These are phyloP conservation scores for Tapirus indicus DNA, from an alignment of 2,797 vertebrate genomes.

Conservation along the genomic window DNA sequence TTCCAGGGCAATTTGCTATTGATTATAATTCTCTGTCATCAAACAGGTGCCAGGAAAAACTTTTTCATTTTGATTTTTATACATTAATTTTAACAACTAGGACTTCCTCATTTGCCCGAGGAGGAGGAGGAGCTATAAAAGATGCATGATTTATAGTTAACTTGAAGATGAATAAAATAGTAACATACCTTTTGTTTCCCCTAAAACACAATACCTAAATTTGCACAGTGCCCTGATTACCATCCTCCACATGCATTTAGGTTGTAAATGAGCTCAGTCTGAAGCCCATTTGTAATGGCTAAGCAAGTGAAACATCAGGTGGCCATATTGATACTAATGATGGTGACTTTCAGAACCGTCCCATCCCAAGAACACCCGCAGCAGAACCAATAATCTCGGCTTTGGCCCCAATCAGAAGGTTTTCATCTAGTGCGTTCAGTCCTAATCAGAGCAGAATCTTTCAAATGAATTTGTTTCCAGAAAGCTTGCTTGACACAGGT, in stretches of 20 bases:
- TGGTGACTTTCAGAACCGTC: neutral
- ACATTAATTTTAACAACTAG: conserved; percentile 43
- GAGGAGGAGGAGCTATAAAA: conserved; percentile 33
- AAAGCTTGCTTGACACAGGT: conserved; percentile 27
- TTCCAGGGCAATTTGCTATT: neutral
- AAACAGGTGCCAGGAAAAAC: conserved; percentile 19
- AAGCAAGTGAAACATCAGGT: neutral
- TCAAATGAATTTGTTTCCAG: conserved; percentile 55
- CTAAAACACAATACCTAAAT: neutral
- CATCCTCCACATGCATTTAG: neutral
- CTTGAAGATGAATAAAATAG: conserved; percentile 30
- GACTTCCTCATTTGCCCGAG: conserved; percentile 63
- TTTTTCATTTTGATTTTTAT: conserved; percentile 44
- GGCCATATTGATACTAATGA: neutral
- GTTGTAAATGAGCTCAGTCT: neutral
- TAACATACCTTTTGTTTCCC: neutral
- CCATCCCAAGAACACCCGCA: neutral
- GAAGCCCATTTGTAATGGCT: neutral
- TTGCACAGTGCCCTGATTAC: neutral
- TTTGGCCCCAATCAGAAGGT: neutral
- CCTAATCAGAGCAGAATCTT: conserved; percentile 43
- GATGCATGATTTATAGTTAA: neutral
- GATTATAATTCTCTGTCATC: neutral
- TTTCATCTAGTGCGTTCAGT: neutral
- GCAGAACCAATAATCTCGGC: neutral